These are phyloP conservation scores for Platorchestia sp. DNA, from an alignment of 1,140 invertebrate genomes.

Conservation along the genomic window DNA sequence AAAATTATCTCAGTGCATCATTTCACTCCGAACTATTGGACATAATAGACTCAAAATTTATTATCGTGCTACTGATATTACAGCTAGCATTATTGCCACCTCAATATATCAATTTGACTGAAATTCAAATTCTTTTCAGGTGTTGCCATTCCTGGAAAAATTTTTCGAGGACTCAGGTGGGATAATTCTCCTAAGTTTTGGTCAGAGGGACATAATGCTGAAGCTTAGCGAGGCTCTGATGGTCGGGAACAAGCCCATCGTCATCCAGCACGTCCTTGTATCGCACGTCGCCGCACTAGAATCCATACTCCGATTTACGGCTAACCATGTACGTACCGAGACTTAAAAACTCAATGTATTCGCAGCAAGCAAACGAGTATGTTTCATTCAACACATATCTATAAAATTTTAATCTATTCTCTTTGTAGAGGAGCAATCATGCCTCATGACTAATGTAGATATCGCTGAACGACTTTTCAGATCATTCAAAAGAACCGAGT, in stretches of 20 bases:
- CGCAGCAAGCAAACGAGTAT: too few relatives aligned
- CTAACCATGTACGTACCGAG: not conserved
- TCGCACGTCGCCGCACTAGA: not conserved
- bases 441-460: not conserved
- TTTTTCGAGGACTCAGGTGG: not conserved
- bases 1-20: too few relatives aligned
- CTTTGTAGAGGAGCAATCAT: not conserved
- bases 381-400: not conserved
- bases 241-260: not conserved
- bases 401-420: not conserved
- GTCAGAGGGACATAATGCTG: slow-evolving; percentile 33
- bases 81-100: not conserved
- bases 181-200: not conserved
- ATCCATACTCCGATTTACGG: not conserved
- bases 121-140: not conserved
- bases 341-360: too few relatives aligned
- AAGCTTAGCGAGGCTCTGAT: not conserved
- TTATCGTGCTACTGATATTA: not conserved
- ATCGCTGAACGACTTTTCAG: not conserved
- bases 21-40: too few relatives aligned
- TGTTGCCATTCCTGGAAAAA: slow-evolving; percentile 6
- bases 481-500: too few relatives aligned
- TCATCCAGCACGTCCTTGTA: not conserved
- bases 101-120: not conserved
- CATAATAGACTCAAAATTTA: not conserved